A percentile compares a stretch with the other conserved stretches of the same genome.
These are phyloP conservation scores for Aviceda subcristata DNA, from an alignment of 2,113 vertebrate genomes.

Conservation along the genomic window DNA sequence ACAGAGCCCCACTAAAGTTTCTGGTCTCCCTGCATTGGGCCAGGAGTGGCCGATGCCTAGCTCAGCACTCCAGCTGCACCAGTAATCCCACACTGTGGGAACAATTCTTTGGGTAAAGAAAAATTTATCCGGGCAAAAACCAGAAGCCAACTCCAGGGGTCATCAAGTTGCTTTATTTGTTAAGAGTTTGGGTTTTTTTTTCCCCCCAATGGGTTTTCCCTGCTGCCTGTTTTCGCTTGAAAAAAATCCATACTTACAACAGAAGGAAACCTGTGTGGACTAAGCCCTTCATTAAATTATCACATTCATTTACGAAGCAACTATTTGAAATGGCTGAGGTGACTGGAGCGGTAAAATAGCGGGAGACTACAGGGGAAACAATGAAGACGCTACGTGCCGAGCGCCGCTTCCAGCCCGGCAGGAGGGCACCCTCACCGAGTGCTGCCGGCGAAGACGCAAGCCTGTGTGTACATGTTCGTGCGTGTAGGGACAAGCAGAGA, in stretches of 20 bases:
- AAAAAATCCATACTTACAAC: background rate
- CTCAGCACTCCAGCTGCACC: background rate
- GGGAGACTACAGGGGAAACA: background rate
- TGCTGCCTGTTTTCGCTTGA: rapidly evolving
- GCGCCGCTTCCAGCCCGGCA: background rate
- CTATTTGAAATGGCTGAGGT: background rate
- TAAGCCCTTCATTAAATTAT: background rate
- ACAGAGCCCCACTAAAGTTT: background rate
- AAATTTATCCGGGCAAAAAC: background rate
- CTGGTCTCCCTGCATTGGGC: background rate
- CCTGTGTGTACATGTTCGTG: rapidly evolving
- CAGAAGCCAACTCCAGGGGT: background rate
- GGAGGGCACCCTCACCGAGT: rapidly evolving
- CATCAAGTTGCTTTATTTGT: background rate
- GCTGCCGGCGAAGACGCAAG: background rate
- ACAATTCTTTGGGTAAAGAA: background rate
- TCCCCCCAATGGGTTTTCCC: background rate
- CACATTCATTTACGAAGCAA: background rate
- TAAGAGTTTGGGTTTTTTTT: background rate
- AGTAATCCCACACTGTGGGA: background rate
- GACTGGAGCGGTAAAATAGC: background rate
- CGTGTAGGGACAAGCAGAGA: background rate
- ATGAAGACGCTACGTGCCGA: rapidly evolving
- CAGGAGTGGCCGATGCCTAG: background rate
- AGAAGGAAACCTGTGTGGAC: background rate